A percentile compares a stretch with the other conserved stretches of the same genome.
phyloP scores from a whole-genome alignment of 2,113 vertebrate genomes.

The Penelope pileata region DNA sequence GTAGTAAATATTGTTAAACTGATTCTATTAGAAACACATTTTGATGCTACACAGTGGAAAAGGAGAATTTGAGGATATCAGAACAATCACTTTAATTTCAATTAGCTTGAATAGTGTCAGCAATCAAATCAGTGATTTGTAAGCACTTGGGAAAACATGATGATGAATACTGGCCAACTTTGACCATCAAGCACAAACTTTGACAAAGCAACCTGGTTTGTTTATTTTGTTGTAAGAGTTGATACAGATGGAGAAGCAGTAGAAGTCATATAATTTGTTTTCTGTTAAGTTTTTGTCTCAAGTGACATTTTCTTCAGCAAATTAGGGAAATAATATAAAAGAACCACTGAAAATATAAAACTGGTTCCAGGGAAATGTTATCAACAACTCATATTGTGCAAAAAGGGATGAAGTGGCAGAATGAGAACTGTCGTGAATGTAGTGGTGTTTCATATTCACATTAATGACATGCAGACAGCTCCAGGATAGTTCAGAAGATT shows the following conservation, averaged over 20 bases:
- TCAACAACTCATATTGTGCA: background rate
- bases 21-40: background rate
- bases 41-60: background rate
- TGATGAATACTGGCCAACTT: background rate
- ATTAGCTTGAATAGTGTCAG: background rate
- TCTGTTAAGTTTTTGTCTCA: background rate
- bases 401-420: background rate
- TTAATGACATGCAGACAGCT: background rate
- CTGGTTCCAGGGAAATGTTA: background rate
- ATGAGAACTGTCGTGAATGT: background rate
- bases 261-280: background rate
- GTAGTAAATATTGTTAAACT: background rate
- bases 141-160: background rate
- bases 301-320: background rate
- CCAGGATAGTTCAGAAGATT: background rate
- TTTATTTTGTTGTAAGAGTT: background rate
- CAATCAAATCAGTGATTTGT: background rate
- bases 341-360: background rate
- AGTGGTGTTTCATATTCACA: background rate
- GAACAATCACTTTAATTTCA: background rate
- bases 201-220: background rate
- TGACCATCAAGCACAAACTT: background rate
- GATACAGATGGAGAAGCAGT: background rate
- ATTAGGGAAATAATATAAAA: background rate
- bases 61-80: background rate